Base-by-base conservation (phyloP, 2,888 invertebrate genomes). In the Gisinianus flammeolus region DNA sequence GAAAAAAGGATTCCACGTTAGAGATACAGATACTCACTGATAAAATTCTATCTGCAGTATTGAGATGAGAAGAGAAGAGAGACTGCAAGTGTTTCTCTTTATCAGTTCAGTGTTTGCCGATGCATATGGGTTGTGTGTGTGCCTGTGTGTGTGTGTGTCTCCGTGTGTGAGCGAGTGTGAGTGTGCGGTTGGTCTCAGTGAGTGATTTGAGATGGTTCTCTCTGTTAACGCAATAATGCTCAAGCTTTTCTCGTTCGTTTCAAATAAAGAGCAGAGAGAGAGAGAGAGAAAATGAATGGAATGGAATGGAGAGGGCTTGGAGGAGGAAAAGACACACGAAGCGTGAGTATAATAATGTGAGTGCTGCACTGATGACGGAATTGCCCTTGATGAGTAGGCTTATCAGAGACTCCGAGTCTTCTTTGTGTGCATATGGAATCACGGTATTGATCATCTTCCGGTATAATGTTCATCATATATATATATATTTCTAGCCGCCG, bases 181-280 rank as follows among this genome's bases (percentile, higher is more conserved):
- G n/a, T n/a, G n/a, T 72, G 72, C 26, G 58, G 73, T 73, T 28
- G 58, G 72, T 72, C 35, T 73, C 73, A 64, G 35, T 73, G 73
- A 73, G 62, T 73, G 73, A 62, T 31, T 73, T 62, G 73, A 72
- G 33, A 73, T 73, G 73, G 28, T 44, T 68, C 68, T 68, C 35
- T 68, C 67, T 71, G 56, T 54, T 56, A 19, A 68, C 2, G 68
- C 56, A 56, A n/a, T 66, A 71, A 28, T 71, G 71, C 52, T 10
- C 28, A 67, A 12, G 19, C 68, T 68, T 68, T 2, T 31, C 16
- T 31, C 35, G 3, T 30, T 2, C 31, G 8, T 44, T 10, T n/a
- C 6, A n/a, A 22, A 70, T 70, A 70, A 52, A 26, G 71, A 31
- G 52, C 26, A 5, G 24, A 24, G 71, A 19, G 52, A 54, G 30